phyloP scores from a whole-genome alignment of 2,888 invertebrate species.

The Lithodes maja region DNA sequence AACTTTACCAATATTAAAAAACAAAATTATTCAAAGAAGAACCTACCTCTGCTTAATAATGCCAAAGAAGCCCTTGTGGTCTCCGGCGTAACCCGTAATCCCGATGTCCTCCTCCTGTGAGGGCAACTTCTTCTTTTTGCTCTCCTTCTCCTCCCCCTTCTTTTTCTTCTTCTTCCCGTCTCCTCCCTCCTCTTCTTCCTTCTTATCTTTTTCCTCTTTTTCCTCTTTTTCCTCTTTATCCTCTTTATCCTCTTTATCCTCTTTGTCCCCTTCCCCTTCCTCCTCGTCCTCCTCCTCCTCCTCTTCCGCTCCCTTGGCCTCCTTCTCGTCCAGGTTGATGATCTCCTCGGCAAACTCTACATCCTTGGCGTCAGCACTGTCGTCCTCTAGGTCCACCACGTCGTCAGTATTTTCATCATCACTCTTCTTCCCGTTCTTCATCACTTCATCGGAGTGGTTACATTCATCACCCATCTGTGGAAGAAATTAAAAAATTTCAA shows the following conservation, averaged over 20 bases:
- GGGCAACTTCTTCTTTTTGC: constrained; percentile 37
- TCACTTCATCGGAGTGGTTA: constrained; percentile 12
- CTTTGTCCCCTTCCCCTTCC: not conserved
- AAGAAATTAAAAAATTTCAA: not conserved
- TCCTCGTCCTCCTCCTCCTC: not conserved
- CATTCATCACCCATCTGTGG: constrained; percentile 48
- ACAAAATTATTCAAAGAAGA: too few relatives aligned
- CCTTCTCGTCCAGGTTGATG: constrained; percentile 1
- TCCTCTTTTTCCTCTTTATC: constrained; percentile 19
- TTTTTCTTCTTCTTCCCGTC: not conserved
- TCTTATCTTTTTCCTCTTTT: constrained; percentile 1
- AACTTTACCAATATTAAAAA: too few relatives aligned
- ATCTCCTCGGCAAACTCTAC: constrained; percentile 27
- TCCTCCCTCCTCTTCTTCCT: not conserved
- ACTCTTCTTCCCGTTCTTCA: constrained; percentile 25
- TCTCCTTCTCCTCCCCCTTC: not conserved
- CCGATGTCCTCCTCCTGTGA: constrained; percentile 57
- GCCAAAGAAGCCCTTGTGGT: constrained; percentile 54
- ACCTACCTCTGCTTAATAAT: constrained; percentile 64
- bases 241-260: not conserved
- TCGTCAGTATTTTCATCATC: constrained; percentile 14
- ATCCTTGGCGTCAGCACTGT: constrained; percentile 35
- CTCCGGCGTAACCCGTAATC: constrained; percentile 44
- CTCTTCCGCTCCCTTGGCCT: constrained; percentile 7
- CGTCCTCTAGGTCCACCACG: constrained; percentile 36